Evolutionary conservation across 2,797 vertebrate genomes (phyloP).

Genomic region (Kryptolebias ocellatus): DNA sequence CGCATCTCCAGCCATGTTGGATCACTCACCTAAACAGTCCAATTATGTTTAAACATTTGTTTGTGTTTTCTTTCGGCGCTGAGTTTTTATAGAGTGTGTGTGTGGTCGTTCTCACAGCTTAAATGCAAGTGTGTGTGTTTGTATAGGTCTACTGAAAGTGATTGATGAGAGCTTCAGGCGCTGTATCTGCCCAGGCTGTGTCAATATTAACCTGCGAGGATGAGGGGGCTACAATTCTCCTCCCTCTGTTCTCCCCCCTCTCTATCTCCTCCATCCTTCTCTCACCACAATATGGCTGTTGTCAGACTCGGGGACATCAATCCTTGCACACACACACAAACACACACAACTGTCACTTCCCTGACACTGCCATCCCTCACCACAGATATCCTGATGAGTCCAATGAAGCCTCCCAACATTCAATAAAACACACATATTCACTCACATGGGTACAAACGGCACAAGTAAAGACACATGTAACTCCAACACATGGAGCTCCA

Average conservation of each 20-base stretch:
- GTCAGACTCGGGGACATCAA: slow-evolving; percentile 90
- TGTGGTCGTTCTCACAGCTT: slow-evolving; percentile 41
- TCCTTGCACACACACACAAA: slow-evolving; percentile 71
- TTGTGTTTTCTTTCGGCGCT: slow-evolving; percentile 15
- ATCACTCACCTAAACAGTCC: slow-evolving; percentile 11
- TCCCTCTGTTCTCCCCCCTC: slow-evolving; percentile 49
- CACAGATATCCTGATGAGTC: slow-evolving; percentile 93
- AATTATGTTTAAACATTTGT: slow-evolving; percentile 25
- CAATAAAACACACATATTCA: slow-evolving; percentile 83
- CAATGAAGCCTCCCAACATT: slow-evolving; percentile 93
- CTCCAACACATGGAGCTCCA: slow-evolving; percentile 28
- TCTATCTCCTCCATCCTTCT: slow-evolving; percentile 77
- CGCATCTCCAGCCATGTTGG: slow-evolving; percentile 3
- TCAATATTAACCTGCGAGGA: slow-evolving; percentile 98
- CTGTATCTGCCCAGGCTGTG: slow-evolving; percentile 86
- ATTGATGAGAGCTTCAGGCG: slow-evolving; percentile 76
- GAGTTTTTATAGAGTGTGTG: slow-evolving; percentile 17
- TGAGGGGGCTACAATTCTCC: slow-evolving; percentile 74
- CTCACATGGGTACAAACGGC: slow-evolving; percentile 65
- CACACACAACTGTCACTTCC: slow-evolving; percentile 85
- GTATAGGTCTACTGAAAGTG: slow-evolving; percentile 68
- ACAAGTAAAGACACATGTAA: slow-evolving; percentile 33
- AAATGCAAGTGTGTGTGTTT: slow-evolving; percentile 39
- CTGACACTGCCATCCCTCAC: slow-evolving; percentile 94
- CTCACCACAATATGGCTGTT: slow-evolving; percentile 93